Base-by-base conservation (phyloP, 2,888 invertebrate genomes). In the Sabatieria punctata region DNA sequence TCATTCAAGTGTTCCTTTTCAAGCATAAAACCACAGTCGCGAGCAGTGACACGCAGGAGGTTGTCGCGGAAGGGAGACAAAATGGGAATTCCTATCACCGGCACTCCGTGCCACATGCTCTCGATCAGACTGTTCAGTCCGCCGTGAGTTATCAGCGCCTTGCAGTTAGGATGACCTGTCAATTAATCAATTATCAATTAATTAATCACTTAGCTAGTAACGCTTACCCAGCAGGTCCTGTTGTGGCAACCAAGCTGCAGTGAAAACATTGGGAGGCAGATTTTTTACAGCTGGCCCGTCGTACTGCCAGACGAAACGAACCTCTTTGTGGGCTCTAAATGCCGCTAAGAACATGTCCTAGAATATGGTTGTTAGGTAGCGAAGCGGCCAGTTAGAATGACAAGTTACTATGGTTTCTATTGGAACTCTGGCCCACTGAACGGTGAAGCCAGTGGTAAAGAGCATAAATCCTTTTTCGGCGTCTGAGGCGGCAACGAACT, bases 181-280 rank as follows among this genome's bases (percentile, higher is more conserved):
- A 51, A 27, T 6, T 22, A 13, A 22, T 4, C 33, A 11, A 33
- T 36, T 4, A 35, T 33, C 33, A 33, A 27, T 27, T 27, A 41
- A 13, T 41, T 23, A n/a, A n/a, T n/a, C n/a, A n/a, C n/a, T n/a
- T n/a, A n/a, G n/a, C n/a, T n/a, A n/a, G n/a, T n/a, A n/a, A n/a
- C n/a, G 38, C 45, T 44, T 54, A 67, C 66, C 68, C 18, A 70
- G 52, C 21, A 70, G 55, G 53, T 68, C 66, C 48, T 68, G 68
- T 27, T 68, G 68, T 8, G 70, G 70, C 18, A 71, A 54, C 67
- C 68, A 69, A 11, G 59, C 53, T 8, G 56, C 49, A 3, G 58
- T 52, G 41, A 58, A 48, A 1, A 69, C 64, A 52, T 69, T 69
- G 1, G 47, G 11, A 0, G 66, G 65, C 3, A 53, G 24, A 4